These are phyloP conservation scores for Ia io DNA, from an alignment of 2,113 vertebrate genomes.

Conservation along the genomic window DNA sequence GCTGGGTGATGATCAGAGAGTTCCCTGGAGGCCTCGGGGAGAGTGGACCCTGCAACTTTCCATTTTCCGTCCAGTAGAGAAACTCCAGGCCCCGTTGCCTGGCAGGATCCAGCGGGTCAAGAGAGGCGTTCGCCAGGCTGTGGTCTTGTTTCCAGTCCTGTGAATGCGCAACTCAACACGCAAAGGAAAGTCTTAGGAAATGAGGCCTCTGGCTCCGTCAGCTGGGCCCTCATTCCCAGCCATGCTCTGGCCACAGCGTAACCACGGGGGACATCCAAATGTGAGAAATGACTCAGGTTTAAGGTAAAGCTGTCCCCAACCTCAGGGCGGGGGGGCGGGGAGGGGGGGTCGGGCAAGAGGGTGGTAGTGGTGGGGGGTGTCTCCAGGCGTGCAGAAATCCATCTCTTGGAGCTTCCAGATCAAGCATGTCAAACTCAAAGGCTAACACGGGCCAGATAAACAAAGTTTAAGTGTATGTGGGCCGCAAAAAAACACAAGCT, in stretches of 20 bases:
- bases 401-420: neutral
- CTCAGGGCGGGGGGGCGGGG: too few relatives aligned
- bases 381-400: neutral
- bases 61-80: conserved; percentile 31
- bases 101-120: conserved; percentile 50
- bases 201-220: neutral
- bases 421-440: too few relatives aligned
- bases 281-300: neutral
- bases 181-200: conserved; percentile 69
- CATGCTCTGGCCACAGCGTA: neutral
- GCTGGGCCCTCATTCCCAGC: neutral
- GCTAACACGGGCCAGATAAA: too few relatives aligned
- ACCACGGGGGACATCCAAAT: neutral
- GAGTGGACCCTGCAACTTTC: neutral
- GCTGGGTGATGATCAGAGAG: neutral
- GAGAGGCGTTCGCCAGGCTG: conserved; percentile 44
- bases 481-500: too few relatives aligned
- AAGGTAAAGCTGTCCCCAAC: neutral
- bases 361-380: neutral
- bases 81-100: conserved; percentile 51
- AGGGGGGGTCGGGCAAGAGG: too few relatives aligned
- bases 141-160: conserved; percentile 50
- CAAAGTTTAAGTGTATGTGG: too few relatives aligned
- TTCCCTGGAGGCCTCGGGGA: conserved; percentile 48
- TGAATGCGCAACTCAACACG: conserved; percentile 61